Percentiles rank a stretch among this genome's conserved stretches.
Evolutionary conservation across 2,888 invertebrate species (phyloP).

Genomic region (Aporophyla lueneburgensis): DNA sequence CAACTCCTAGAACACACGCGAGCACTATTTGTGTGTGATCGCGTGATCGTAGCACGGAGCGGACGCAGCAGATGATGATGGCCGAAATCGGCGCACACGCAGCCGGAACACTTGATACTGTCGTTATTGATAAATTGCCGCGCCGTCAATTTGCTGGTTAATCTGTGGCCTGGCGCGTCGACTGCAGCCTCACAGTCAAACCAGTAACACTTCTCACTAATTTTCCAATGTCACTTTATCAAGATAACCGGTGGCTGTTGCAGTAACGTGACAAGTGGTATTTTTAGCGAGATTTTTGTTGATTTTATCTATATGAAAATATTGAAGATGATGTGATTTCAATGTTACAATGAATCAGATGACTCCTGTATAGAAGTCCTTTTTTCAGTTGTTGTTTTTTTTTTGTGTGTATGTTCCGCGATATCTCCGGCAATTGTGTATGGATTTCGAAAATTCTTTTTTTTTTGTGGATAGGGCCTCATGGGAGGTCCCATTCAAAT

Average conservation of each 20-base stretch:
- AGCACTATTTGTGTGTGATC: constrained; percentile 53
- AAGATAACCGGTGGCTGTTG: constrained; percentile 42
- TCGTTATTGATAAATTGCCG: constrained; percentile 90
- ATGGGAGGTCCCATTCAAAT: too few species aligned
- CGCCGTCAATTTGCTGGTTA: constrained; percentile 82
- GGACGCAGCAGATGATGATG: constrained; percentile 72
- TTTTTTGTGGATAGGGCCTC: too few species aligned
- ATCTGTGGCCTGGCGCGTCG: constrained; percentile 68
- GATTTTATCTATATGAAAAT: background rate
- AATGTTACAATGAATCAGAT: background rate
- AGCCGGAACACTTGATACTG: constrained; percentile 88
- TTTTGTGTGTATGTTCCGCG: too few species aligned
- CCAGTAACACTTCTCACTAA: constrained; percentile 65
- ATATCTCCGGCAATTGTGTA: too few species aligned
- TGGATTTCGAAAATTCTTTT: too few species aligned
- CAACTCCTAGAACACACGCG: constrained; percentile 38
- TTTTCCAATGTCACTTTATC: constrained; percentile 78
- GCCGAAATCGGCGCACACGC: constrained; percentile 82
- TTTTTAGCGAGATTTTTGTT: constrained; percentile 5
- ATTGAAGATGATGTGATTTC: background rate
- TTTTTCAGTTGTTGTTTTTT: too few species aligned
- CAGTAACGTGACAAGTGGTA: constrained; percentile 8
- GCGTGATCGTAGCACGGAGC: constrained; percentile 63
- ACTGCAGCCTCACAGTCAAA: constrained; percentile 73
- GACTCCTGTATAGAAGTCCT: background rate